Evolutionary conservation across 2,888 invertebrate genomes (phyloP).

Genomic region (Pristionchus exspectatus): DNA sequence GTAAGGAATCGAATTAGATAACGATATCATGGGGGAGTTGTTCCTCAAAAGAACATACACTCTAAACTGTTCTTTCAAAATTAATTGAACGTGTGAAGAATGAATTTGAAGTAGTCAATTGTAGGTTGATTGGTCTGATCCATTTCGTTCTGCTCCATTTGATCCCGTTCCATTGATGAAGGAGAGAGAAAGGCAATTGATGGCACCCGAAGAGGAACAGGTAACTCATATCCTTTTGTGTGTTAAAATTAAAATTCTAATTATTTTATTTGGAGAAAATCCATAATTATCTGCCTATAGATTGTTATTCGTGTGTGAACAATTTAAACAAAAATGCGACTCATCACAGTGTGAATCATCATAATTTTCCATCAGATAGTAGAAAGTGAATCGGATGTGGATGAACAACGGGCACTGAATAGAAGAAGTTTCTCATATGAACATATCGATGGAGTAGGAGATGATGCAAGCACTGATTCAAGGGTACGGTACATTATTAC

Average conservation of each 20-base stretch:
- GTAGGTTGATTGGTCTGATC: constrained; percentile 79
- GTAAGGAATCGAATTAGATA: background rate
- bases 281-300: no score
- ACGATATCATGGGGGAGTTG: background rate
- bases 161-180: constrained; percentile 69
- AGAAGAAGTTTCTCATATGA: constrained; percentile 52
- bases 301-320: no score
- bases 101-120: no score
- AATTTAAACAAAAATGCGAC: no score
- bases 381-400: constrained; percentile 40
- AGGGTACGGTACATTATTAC: background rate
- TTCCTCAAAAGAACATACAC: no score
- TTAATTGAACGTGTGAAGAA: background rate
- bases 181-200: constrained; percentile 9
- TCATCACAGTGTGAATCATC: background rate
- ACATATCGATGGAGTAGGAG: constrained; percentile 63
- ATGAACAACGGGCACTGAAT: constrained; percentile 15
- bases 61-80: no score
- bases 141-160: constrained; percentile 81
- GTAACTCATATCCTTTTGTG: background rate
- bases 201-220: background rate
- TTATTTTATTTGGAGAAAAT: background rate
- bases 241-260: background rate
- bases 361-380: background rate
- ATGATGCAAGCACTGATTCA: constrained; percentile 68